Evolutionary conservation across 2,888 invertebrate species (phyloP), one percentile per base, ranked within the genome.

Genomic region (Punctoribates punctum): DNA sequence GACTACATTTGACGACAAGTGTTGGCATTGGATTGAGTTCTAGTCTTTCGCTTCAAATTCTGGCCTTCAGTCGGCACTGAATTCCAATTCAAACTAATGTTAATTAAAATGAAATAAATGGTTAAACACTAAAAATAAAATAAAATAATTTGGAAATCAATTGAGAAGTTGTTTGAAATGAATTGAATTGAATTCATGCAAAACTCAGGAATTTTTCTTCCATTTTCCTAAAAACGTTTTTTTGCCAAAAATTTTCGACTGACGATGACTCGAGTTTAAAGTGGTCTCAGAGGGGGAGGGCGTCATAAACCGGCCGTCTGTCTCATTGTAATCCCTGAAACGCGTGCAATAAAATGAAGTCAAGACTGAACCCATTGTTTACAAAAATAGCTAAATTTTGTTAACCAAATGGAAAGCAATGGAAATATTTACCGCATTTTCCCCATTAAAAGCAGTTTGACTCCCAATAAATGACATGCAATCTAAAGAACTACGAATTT

Each of bases 191-290:
- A 67, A 15, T 23, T 70, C 70, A 70, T 38, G 70, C 42, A 70
- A 42, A 6, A 34, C 15, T 70, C 46, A 70, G 17, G 70, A 38
- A 42, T 70, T 70, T 70, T 17, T 17, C 17, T 70, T 70, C 70
- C 70, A 70, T 70, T 70, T 70, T 29, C 70, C 70, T 70, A 70
- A 70, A 70, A 70, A 70, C 42, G 42, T 23, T 38, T 38, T 70
- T 70, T 70, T 70, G 70, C 70, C 70, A 70, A 70, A 70, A 13
- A 70, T 70, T 20, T 38, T 38, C 5, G 70, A 70, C 17, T 70
- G 17, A 17, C 70, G 70, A 70, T 70, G 70, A 70, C n/a, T 46
- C 42, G 70, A 70, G 4, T 38, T 70, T 34, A 70, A n/a, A 38
- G 70, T 70, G n/a, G 42, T 11, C 46, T 70, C 70, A n/a, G 38